Base-by-base conservation (phyloP, 2,797 vertebrate species). In the Lates japonicus region DNA sequence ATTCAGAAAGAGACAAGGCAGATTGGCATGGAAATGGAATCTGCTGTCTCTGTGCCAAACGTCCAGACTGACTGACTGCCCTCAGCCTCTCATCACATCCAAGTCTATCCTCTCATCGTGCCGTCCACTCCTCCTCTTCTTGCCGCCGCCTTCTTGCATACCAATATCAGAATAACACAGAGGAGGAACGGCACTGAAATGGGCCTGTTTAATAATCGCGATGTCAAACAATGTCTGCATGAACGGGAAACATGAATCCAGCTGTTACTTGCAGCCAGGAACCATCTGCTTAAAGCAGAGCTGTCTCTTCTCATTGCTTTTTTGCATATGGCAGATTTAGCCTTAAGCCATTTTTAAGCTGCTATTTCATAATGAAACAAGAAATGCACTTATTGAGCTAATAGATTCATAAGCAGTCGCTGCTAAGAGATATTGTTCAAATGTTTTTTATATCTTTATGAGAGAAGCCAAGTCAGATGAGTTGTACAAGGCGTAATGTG, bases 1-100 rank as follows among this genome's bases (percentile, higher is more conserved):
- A 94, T 95, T 92, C 90, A 85, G 81, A 90, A 65, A 88, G 92
- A 94, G 94, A 94, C 94, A 94, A 94, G 93, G 91, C 92, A 92
- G 94, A 95, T 94, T 95, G 94, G 93, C 94, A 95, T 92, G 91
- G 92, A 95, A 94, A 95, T 94, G 93, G 92, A 95, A 95, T 95
- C 93, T 74, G 88, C 92, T 93, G 94, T 94, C 91, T 92, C 83
- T 16, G 87, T 92, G 93, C 93, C 93, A 94, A 94, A 87, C 84
- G 84, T 91, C 91, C 91, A 94, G 91, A 92, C 91, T 88, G 93
- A 94, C 93, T 91, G 92, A 88, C 92, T 91, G 91, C 88, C 88
- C 89, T 91, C 90, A 90, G 90, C 89, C 92, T 93, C 94, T 94
- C 93, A 92, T 92, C 91, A 84, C 92, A 82, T 93, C 91, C 88